These are phyloP conservation scores for Ictalurus furcatus DNA, from an alignment of 2,113 vertebrate genomes.

Conservation along the genomic window DNA sequence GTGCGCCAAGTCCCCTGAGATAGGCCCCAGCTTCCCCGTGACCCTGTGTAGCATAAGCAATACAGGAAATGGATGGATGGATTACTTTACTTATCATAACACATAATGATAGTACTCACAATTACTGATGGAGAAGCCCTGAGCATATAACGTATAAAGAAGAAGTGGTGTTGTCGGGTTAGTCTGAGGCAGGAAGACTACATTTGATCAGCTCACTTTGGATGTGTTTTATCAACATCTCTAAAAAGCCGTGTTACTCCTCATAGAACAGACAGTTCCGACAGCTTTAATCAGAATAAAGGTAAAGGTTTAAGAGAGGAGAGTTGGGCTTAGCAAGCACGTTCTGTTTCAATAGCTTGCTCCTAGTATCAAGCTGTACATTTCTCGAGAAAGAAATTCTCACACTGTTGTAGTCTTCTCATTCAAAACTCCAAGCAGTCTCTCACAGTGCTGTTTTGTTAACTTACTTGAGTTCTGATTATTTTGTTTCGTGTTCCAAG, in stretches of 20 bases:
- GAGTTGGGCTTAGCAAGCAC: neutral
- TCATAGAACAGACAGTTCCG: neutral
- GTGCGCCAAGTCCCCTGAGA: too few species aligned
- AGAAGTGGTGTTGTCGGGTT: too few species aligned
- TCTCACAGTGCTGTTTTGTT: slow-evolving; percentile 29
- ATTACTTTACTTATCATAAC: too few species aligned
- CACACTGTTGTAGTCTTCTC: neutral
- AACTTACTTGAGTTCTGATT: slow-evolving; percentile 33
- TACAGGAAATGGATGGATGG: too few species aligned
- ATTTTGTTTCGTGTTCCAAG: slow-evolving; percentile 53
- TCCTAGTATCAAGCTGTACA: neutral
- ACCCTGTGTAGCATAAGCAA: too few species aligned
- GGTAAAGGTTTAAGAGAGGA: neutral
- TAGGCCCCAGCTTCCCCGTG: too few species aligned
- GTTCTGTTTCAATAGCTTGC: neutral
- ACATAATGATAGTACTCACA: neutral
- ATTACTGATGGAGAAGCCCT: neutral
- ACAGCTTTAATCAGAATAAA: neutral
- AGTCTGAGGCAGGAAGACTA: neutral
- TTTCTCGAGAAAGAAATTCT: neutral
- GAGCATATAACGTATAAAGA: neutral
- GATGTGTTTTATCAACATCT: neutral
- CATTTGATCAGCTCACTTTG: neutral
- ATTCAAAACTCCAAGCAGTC: slow-evolving; percentile 1
- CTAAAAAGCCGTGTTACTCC: neutral